Percentiles rank a stretch among this genome's conserved stretches.
Conservation (phyloP, 2,888 invertebrate species). For the Andrena minutula region DNA sequence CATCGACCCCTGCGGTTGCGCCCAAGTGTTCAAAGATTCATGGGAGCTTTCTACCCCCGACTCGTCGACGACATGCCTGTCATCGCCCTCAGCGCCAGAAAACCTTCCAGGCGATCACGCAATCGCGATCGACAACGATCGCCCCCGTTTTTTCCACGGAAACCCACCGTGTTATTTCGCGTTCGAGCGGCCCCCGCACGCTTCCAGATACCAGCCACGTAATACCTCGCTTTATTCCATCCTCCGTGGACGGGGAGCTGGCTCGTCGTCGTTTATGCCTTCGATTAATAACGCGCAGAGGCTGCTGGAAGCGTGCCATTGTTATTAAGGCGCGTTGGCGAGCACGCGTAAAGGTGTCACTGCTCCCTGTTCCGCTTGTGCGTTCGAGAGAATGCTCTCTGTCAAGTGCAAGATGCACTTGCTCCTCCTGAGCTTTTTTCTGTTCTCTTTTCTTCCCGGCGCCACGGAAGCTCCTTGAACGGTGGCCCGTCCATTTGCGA, state of each 20-base stretch:
- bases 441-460: neutral
- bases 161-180: conserved; percentile 31
- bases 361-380: neutral
- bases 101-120: conserved; percentile 48
- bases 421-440: neutral
- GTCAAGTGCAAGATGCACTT: conserved; percentile 1
- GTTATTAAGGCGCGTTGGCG: neutral
- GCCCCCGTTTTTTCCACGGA: conserved; percentile 3
- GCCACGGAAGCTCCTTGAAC: neutral
- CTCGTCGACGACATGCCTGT: conserved; percentile 46
- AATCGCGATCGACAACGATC: conserved; percentile 46
- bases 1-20: conserved; percentile 48
- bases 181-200: neutral
- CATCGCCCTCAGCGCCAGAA: conserved; percentile 44
- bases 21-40: conserved; percentile 61
- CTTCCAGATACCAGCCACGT: neutral
- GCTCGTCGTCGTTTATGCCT: too few species aligned
- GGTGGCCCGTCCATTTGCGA: neutral
- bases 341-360: neutral
- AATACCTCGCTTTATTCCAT: conserved; percentile 2
- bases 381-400: neutral
- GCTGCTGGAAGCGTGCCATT: neutral
- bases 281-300: too few species aligned
- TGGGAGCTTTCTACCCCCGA: conserved; percentile 27
- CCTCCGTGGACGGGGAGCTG: neutral